Conservation (phyloP, 1,140 invertebrate species). For the Eupristina koningsbergeri region DNA sequence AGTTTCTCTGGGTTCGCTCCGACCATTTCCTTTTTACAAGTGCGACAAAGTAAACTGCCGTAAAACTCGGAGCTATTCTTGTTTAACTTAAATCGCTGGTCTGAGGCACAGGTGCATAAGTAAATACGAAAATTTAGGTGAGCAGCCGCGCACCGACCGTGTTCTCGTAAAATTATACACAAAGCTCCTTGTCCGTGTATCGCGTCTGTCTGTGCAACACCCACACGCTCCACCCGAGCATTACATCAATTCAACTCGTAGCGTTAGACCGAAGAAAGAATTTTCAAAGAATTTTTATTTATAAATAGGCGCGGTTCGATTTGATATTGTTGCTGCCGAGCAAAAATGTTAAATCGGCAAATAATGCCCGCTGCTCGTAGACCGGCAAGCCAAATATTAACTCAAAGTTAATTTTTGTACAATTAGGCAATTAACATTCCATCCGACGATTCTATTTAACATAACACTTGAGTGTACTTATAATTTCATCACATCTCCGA, state of each 20-base stretch:
- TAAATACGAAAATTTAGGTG: constrained; percentile 6
- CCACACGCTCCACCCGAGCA: no score
- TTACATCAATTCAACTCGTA: no score
- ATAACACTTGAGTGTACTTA: not conserved
- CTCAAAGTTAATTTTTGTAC: not conserved
- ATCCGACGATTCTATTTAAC: not conserved
- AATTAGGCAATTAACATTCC: not conserved
- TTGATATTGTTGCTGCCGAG: not conserved
- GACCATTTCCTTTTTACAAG: constrained; percentile 17
- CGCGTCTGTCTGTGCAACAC: no score
- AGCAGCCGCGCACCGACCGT: not conserved
- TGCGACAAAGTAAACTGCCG: constrained; percentile 31
- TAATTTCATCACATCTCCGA: not conserved
- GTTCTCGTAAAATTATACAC: constrained; percentile 3
- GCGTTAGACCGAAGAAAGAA: no score
- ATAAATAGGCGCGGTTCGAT: no score
- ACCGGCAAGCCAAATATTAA: not conserved
- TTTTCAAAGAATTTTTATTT: no score
- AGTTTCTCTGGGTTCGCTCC: not conserved
- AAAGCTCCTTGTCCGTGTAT: not conserved
- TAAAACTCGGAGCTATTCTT: constrained; percentile 18
- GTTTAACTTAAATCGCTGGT: not conserved
- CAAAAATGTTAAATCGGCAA: not conserved
- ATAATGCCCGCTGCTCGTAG: not conserved
- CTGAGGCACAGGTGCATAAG: constrained; percentile 12